Base-by-base conservation (phyloP, 2,113 vertebrate species). In the Propithecus coquereli region DNA sequence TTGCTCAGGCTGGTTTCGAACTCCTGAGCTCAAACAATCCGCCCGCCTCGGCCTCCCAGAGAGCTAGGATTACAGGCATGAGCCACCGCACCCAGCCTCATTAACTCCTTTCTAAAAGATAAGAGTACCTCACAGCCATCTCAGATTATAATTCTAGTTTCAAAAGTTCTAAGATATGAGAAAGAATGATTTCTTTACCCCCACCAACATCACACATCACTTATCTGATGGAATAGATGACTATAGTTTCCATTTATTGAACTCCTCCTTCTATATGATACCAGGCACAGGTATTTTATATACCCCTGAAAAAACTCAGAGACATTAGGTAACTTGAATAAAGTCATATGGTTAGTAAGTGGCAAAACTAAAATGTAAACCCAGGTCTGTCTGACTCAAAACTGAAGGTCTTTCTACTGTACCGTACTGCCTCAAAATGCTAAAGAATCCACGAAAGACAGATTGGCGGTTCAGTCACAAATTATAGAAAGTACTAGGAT, bases 341-440 rank as follows among this genome's bases (percentile, higher is more conserved):
- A 90, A 85, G 32, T 68, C 59, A 88, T 7, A 3, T 76, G 11
- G 25, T 82, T 52, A 96, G 9, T 73, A 91, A 95, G 45, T 57
- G 23, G 25, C 47, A 94, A 92, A 94, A 90, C 17, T 93, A 70
- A 96, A 93, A 96, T 92, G 52, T 93, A 54, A 94, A 61, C 10
- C 32, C 40, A 92, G 5, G 30, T 93, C 27, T 86, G 1, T 81
- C 65, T 90, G n/a, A 92, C 34, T 89, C 40, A 92, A 92, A 93
- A 73, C 27, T 85, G 14, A 95, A 95, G 52, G 27, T 74, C 52
- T 94, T 84, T 65, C 54, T 87, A 84, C 27, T 87, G 52, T 13
- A 87, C 12, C 43, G n/a, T 22, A 27, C 17, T 95, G 30, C 45
- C 37, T 94, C 61, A 81, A 90, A 94, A 90, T 57, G 27, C 10